Evolutionary conservation across 2,888 invertebrate species (phyloP).

Genomic region (Glaucopsyche alexis): DNA sequence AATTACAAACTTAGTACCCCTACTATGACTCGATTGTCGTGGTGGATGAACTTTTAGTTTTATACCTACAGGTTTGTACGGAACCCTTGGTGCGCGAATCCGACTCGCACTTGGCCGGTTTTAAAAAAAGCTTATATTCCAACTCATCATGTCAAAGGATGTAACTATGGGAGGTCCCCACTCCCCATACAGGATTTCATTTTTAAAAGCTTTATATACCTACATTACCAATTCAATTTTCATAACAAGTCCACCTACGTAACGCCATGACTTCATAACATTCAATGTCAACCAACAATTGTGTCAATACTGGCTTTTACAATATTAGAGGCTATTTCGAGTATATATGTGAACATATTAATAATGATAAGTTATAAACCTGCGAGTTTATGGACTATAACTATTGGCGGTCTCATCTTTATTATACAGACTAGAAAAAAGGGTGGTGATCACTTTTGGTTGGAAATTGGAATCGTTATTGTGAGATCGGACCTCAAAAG

Average conservation of each 20-base stretch:
- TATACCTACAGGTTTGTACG: no score
- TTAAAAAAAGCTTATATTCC: no score
- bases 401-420: background rate
- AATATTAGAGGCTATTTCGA: background rate
- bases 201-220: no score
- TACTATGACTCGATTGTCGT: no score
- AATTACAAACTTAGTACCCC: no score
- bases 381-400: background rate
- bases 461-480: background rate
- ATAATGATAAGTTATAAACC: background rate
- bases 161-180: background rate
- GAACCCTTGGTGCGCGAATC: no score
- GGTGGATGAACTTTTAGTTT: no score
- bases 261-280: constrained; percentile 35
- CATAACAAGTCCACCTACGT: constrained; percentile 38
- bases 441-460: background rate
- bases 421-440: background rate
- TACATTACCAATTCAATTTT: constrained; percentile 24
- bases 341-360: background rate
- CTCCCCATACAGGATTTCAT: constrained; percentile 30
- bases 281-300: constrained; percentile 34
- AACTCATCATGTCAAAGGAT: background rate
- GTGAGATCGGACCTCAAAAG: constrained; percentile 36
- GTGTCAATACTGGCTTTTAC: constrained; percentile 12
- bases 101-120: no score